phyloP scores from a whole-genome alignment of 2,888 invertebrate genomes.

The Drosophila incognita region DNA sequence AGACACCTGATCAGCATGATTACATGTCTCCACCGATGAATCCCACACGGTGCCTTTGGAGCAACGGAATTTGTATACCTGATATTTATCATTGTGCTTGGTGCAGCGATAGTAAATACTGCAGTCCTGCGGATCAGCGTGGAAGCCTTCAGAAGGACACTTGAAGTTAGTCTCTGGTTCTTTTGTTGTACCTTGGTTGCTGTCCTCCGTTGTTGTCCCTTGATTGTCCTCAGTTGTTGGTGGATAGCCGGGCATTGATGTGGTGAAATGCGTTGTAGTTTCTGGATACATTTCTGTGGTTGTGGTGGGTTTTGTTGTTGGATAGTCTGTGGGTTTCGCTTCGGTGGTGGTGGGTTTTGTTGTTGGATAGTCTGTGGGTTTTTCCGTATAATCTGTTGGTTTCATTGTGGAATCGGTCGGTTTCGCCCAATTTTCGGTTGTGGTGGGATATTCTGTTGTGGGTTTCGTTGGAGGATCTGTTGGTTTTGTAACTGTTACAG shows the following conservation, averaged over 20 bases:
- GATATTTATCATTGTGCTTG: slow-evolving; percentile 84
- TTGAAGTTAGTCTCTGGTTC: slow-evolving; percentile 69
- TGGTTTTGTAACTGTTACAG: slow-evolving; percentile 20
- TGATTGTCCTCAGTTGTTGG: slow-evolving; percentile 48
- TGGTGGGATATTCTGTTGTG: neutral
- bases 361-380: slow-evolving; percentile 40
- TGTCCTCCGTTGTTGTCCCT: slow-evolving; percentile 43
- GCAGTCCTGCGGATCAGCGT: slow-evolving; percentile 86
- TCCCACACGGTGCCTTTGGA: slow-evolving; percentile 87
- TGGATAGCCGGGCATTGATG: slow-evolving; percentile 55
- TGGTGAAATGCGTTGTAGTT: slow-evolving; percentile 26
- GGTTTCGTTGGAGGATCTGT: slow-evolving; percentile 30
- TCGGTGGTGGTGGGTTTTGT: slow-evolving; percentile 26
- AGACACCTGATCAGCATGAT: slow-evolving; percentile 81
- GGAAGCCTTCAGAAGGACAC: slow-evolving; percentile 85
- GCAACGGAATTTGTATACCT: slow-evolving; percentile 86
- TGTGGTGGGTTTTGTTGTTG: slow-evolving; percentile 26
- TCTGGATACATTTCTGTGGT: slow-evolving; percentile 39
- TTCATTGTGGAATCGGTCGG: slow-evolving; percentile 22
- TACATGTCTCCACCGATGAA: slow-evolving; percentile 86
- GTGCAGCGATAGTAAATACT: slow-evolving; percentile 87
- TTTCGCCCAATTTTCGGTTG: slow-evolving; percentile 24
- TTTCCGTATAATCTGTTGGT: slow-evolving; percentile 31
- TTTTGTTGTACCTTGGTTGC: slow-evolving; percentile 50
- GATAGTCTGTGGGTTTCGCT: slow-evolving; percentile 35